phyloP scores from a whole-genome alignment of 1,140 invertebrate species.

The Diorhabda elongata region DNA sequence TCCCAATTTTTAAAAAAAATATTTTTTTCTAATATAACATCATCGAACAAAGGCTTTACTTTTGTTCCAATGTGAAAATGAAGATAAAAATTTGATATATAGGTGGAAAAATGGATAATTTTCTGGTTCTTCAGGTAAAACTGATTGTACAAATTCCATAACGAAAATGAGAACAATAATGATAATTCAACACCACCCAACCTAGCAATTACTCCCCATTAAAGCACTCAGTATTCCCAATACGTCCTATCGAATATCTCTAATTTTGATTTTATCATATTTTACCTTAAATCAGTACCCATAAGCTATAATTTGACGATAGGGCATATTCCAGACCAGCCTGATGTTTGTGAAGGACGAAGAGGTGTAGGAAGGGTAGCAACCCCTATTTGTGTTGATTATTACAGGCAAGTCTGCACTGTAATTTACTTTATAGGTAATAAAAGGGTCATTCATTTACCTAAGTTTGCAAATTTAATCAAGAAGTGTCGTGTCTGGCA shows the following conservation, averaged over 20 bases:
- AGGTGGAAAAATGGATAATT: too few species aligned
- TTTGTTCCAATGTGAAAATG: too few species aligned
- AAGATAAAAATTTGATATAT: too few species aligned
- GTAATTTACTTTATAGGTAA: slow-evolving; percentile 22
- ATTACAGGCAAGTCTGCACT: slow-evolving; percentile 12
- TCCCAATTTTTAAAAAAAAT: too few species aligned
- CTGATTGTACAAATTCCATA: too few species aligned
- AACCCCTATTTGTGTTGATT: slow-evolving; percentile 18
- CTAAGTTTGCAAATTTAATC: slow-evolving; percentile 18
- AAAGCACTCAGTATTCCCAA: slow-evolving; percentile 11
- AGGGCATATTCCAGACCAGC: slow-evolving; percentile 1
- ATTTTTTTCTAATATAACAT: too few species aligned
- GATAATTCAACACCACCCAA: too few species aligned
- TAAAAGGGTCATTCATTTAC: slow-evolving; percentile 12
- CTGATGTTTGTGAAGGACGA: not conserved
- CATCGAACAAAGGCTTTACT: too few species aligned
- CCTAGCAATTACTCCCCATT: not conserved
- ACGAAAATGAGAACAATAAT: too few species aligned
- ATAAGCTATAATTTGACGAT: slow-evolving; percentile 15
- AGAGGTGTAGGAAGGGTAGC: slow-evolving; percentile 1
- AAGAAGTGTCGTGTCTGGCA: slow-evolving; percentile 10
- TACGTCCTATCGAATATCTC: not conserved
- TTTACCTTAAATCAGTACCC: slow-evolving; percentile 5
- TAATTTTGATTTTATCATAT: slow-evolving; percentile 14
- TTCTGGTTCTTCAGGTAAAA: too few species aligned